These are phyloP conservation scores for Sycobia sp. DNA, from an alignment of 1,140 invertebrate species.

Conservation along the genomic window DNA sequence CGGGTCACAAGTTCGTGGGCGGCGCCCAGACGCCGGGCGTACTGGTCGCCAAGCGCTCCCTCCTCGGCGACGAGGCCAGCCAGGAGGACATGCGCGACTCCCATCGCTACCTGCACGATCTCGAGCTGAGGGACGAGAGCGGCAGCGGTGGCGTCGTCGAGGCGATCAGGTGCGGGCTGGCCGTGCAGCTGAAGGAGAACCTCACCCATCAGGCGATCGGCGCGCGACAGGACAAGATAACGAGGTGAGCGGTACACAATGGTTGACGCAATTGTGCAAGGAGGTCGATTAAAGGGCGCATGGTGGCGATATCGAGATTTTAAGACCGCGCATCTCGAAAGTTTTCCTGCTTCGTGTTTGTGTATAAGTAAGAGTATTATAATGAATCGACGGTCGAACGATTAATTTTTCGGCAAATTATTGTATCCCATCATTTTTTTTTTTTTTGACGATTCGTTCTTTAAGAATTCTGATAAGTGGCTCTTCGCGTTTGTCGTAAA, in stretches of 20 bases:
- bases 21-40: conserved; percentile 84
- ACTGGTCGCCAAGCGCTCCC: conserved; percentile 62
- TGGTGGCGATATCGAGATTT: too few species aligned
- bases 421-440: too few species aligned
- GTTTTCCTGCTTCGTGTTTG: too few species aligned
- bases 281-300: too few species aligned
- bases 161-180: conserved; percentile 82
- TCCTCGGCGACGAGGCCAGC: conserved; percentile 60
- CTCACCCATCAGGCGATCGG: conserved; percentile 76
- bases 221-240: conserved; percentile 75
- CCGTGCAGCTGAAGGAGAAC: conserved; percentile 84
- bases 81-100: conserved; percentile 57
- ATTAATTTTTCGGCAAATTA: too few species aligned
- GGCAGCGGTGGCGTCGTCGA: conserved; percentile 85
- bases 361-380: too few species aligned
- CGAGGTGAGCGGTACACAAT: conserved; percentile 39
- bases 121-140: conserved; percentile 79
- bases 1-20: conserved; percentile 89
- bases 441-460: too few species aligned
- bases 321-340: too few species aligned
- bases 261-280: too few species aligned
- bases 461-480: too few species aligned
- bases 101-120: conserved; percentile 52
- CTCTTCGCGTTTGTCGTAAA: too few species aligned
- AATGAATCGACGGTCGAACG: too few species aligned